phyloP scores from a whole-genome alignment of 1,140 invertebrate genomes.

The Philotrypesis tridentata region DNA sequence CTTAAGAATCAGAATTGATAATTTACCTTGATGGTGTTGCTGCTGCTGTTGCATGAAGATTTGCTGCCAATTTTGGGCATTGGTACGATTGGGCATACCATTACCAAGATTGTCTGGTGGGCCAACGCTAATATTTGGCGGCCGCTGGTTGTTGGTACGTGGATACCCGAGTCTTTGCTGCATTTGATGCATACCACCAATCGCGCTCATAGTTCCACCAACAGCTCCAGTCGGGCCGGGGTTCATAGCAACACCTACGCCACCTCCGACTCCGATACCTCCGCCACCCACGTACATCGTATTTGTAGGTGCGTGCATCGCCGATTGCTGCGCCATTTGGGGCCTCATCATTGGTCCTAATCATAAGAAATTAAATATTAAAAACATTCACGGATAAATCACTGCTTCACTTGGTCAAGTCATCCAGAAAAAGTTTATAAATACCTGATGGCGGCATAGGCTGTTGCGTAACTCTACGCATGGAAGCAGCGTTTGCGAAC shows the following conservation, averaged over 20 bases:
- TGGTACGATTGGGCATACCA: slow-evolving; percentile 65
- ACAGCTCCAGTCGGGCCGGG: slow-evolving; percentile 57
- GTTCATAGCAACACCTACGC: slow-evolving; percentile 58
- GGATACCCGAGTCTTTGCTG: slow-evolving; percentile 73
- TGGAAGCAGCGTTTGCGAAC: slow-evolving; percentile 74
- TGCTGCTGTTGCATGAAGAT: slow-evolving; percentile 81
- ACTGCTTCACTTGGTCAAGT: neutral
- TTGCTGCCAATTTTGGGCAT: slow-evolving; percentile 80
- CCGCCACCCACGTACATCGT: slow-evolving; percentile 70
- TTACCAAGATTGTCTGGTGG: slow-evolving; percentile 68
- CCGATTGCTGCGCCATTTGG: slow-evolving; percentile 74
- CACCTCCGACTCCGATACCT: slow-evolving; percentile 54
- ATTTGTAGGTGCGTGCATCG: slow-evolving; percentile 65
- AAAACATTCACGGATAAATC: neutral
- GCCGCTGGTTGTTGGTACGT: slow-evolving; percentile 73
- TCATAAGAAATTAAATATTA: neutral
- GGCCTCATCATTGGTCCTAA: slow-evolving; percentile 81
- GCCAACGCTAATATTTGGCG: slow-evolving; percentile 75
- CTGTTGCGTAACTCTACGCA: slow-evolving; percentile 78
- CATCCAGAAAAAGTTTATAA: slow-evolving; percentile 4
- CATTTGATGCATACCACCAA: slow-evolving; percentile 73
- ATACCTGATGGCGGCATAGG: slow-evolving; percentile 80
- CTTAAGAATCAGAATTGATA: neutral
- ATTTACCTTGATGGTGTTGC: slow-evolving; percentile 77
- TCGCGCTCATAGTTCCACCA: slow-evolving; percentile 69